phyloP scores from a whole-genome alignment of 2,113 vertebrate genomes.

The Xiphorhynchus elegans region DNA sequence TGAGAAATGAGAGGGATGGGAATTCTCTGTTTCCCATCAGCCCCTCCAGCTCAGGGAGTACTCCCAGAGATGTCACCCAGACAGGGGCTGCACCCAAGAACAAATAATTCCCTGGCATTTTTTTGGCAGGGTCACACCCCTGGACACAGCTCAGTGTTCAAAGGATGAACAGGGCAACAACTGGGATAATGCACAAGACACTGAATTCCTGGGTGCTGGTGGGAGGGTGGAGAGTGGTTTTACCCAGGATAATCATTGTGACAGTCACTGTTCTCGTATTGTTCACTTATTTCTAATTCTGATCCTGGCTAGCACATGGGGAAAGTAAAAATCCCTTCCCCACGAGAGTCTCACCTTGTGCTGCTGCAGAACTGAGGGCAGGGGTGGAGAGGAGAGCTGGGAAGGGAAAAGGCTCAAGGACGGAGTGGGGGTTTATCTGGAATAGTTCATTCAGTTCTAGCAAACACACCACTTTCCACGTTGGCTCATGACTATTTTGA shows the following conservation, averaged over 20 bases:
- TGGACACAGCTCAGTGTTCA: neutral
- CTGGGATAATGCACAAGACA: neutral
- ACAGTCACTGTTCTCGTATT: neutral
- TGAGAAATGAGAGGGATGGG: neutral
- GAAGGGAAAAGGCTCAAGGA: neutral
- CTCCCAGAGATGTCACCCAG: neutral
- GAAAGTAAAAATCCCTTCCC: neutral
- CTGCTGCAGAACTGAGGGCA: neutral
- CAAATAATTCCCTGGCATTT: neutral
- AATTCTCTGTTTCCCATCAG: neutral
- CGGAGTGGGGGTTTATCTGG: too few species aligned
- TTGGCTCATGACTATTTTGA: neutral
- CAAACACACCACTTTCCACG: neutral
- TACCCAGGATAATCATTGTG: neutral
- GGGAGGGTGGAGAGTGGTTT: neutral
- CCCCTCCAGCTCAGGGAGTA: neutral
- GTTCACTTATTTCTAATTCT: neutral
- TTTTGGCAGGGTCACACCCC: neutral
- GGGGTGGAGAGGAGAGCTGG: neutral
- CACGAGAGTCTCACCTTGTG: fast-evolving
- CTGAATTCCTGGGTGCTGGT: neutral
- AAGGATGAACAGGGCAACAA: neutral
- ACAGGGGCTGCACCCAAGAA: neutral
- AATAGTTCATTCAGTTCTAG: neutral
- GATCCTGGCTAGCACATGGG: neutral